Evolutionary conservation across 2,797 vertebrate species (phyloP).

Genomic region (Borostomias antarcticus): DNA sequence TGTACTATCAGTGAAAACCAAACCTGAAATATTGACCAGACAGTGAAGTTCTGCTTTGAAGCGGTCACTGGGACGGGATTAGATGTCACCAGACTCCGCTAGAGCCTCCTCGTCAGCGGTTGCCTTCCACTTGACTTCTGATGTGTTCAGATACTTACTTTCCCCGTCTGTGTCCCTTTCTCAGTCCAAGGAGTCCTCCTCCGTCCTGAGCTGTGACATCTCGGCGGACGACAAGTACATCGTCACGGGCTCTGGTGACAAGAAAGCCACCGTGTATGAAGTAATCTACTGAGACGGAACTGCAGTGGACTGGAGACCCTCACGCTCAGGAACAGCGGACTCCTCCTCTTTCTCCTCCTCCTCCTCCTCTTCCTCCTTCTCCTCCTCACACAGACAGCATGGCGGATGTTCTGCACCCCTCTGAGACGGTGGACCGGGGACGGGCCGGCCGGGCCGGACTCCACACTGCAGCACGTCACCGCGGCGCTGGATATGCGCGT

Average conservation of each 20-base stretch:
- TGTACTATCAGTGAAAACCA: constrained; percentile 75
- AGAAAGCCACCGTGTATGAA: constrained; percentile 87
- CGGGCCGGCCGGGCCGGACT: constrained; percentile 53
- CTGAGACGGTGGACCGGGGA: constrained; percentile 46
- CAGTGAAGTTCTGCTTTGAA: constrained; percentile 56
- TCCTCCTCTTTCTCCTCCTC: too few species aligned
- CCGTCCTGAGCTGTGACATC: constrained; percentile 86
- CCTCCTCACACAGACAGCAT: constrained; percentile 65
- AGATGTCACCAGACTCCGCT: constrained; percentile 59
- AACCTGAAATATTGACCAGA: constrained; percentile 69
- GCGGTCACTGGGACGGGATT: constrained; percentile 42
- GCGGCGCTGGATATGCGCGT: constrained; percentile 44
- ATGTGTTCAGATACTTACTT: constrained; percentile 32
- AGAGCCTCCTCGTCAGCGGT: constrained; percentile 51
- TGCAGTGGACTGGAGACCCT: constrained; percentile 40
- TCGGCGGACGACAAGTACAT: constrained; percentile 86
- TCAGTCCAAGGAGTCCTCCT: constrained; percentile 86
- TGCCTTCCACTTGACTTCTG: constrained; percentile 48
- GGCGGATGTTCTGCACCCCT: constrained; percentile 66
- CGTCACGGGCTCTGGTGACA: constrained; percentile 85
- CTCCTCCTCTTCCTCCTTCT: too few species aligned
- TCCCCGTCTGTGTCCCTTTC: constrained; percentile 5
- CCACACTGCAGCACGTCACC: constrained; percentile 40
- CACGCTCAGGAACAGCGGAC: constrained; percentile 25
- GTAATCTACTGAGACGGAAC: constrained; percentile 79